Percentiles rank a stretch among this genome's conserved stretches.
These are phyloP conservation scores for Hydrotaea cyrtoneurina DNA, from an alignment of 2,888 invertebrate species.

Conservation along the genomic window DNA sequence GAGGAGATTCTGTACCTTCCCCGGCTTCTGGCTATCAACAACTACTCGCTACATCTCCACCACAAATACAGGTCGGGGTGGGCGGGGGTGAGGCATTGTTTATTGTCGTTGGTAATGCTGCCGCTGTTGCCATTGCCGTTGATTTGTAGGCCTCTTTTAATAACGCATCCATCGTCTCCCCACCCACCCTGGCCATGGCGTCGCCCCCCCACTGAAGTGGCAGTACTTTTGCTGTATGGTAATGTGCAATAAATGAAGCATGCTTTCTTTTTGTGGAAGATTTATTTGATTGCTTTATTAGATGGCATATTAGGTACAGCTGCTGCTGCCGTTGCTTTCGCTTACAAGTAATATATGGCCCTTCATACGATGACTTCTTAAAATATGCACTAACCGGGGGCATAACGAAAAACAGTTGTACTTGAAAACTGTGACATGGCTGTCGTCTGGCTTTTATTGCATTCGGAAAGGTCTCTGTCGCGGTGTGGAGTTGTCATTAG, in stretches of 20 bases:
- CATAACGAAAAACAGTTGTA: neutral
- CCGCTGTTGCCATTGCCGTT: slow-evolving; percentile 39
- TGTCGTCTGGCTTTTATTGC: slow-evolving; percentile 37
- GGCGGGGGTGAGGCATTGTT: neutral
- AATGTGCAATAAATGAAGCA: slow-evolving; percentile 80
- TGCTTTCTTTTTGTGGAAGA: slow-evolving; percentile 74
- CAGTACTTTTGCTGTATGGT: slow-evolving; percentile 68
- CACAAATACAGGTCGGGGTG: neutral
- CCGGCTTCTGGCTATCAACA: neutral
- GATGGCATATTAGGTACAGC: slow-evolving; percentile 65
- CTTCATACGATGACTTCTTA: neutral
- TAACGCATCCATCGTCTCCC: slow-evolving; percentile 53
- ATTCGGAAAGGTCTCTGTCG: neutral
- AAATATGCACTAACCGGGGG: slow-evolving; percentile 12
- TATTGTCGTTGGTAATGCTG: slow-evolving; percentile 9
- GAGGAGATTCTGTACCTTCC: neutral
- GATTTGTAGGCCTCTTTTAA: slow-evolving; percentile 62
- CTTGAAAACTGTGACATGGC: slow-evolving; percentile 24
- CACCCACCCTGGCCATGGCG: slow-evolving; percentile 17
- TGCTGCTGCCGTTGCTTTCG: slow-evolving; percentile 32
- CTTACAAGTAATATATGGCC: neutral
- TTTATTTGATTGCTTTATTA: slow-evolving; percentile 79
- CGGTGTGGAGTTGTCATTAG: neutral
- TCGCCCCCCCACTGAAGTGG: neutral
- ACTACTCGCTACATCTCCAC: slow-evolving; percentile 28